Base-by-base conservation (phyloP, 2,797 vertebrate species). In the Cossypha dichroa region DNA sequence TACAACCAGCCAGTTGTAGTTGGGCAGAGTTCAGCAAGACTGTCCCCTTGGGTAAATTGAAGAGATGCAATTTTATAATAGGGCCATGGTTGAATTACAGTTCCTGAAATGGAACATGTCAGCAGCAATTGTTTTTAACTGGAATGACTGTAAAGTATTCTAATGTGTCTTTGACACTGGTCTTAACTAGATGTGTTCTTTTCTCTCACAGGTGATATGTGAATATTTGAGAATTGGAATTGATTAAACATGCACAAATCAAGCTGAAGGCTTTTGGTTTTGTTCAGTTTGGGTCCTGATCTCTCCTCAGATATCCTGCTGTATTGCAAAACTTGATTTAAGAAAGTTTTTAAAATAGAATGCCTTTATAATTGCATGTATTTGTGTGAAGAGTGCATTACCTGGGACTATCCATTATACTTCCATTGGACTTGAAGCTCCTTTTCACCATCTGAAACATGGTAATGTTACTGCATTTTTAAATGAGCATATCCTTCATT, bases 341-440 rank as follows among this genome's bases (percentile, higher is more conserved):
- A 88, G 85, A 45, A 93, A 86, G 87, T 94, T 93, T 96, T 85
- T 33, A 36, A 91, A 94, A 74, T 95, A 85, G 85, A 92, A 91
- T 91, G 91, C 89, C 79, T 89, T 72, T 96, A 60, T 93, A 94
- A 88, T 69, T 96, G 96, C 94, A 96, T 96, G 96, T 94, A 76
- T 96, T 84, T 90, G n/a, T 96, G 94, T 95, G 85, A 94, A 75
- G 90, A 94, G 90, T 96, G 77, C 90, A 86, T 91, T 94, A 90
- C 93, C 66, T 93, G 85, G 74, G 78, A 94, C 68, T 64, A 66
- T 90, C 82, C 8, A 17, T 76, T 78, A 5, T 81, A 73, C 55
- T 90, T 92, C 60, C 59, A 56, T 22, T 41, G 87, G 76, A 91
- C 29, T 40, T 55, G 82, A 83, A 91, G 33, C 69, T 88, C 58